A percentile compares a stretch with the other conserved stretches of the same genome.
Conservation (phyloP, 1,140 invertebrate genomes). For the Lutraria rhynchaena region DNA sequence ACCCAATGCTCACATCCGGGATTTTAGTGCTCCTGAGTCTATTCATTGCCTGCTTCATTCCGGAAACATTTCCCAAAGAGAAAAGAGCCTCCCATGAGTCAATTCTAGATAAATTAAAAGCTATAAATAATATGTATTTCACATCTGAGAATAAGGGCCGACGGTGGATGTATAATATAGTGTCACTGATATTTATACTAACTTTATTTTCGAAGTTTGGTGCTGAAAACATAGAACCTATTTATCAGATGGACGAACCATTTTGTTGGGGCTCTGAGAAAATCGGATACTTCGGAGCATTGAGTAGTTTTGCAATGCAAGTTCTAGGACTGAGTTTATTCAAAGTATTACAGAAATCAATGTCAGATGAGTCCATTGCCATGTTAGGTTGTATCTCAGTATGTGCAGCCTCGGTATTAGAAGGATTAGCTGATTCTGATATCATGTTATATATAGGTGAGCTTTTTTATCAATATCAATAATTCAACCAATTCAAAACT, state of each 20-base stretch:
- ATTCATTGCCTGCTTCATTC: conserved; percentile 30
- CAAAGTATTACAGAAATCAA: conserved; percentile 24
- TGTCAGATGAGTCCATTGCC: conserved; percentile 48
- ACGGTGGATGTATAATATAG: conserved; percentile 47
- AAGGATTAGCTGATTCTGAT: conserved; percentile 43
- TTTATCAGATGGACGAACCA: conserved; percentile 30
- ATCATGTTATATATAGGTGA: conserved; percentile 46
- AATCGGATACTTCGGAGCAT: conserved; percentile 37
- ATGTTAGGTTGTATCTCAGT: conserved; percentile 32
- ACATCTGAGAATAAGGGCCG: conserved; percentile 13
- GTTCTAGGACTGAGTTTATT: conserved; percentile 44
- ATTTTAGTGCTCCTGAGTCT: conserved; percentile 1
- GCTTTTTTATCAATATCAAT: too few species aligned
- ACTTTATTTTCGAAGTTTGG: conserved; percentile 48
- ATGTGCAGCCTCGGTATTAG: conserved; percentile 2
- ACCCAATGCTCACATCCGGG: conserved; percentile 26
- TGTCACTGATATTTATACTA: conserved; percentile 30
- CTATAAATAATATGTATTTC: conserved; percentile 34
- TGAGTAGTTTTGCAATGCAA: conserved; percentile 23
- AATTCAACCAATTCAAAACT: too few species aligned
- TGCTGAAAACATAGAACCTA: conserved; percentile 25
- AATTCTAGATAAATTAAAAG: conserved; percentile 28
- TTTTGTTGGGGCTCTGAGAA: conserved; percentile 51
- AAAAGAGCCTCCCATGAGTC: conserved; percentile 12
- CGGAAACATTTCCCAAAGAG: conserved; percentile 31